Evolutionary conservation across 2,113 vertebrate species (phyloP).

Genomic region (Gymnobelideus leadbeateri): DNA sequence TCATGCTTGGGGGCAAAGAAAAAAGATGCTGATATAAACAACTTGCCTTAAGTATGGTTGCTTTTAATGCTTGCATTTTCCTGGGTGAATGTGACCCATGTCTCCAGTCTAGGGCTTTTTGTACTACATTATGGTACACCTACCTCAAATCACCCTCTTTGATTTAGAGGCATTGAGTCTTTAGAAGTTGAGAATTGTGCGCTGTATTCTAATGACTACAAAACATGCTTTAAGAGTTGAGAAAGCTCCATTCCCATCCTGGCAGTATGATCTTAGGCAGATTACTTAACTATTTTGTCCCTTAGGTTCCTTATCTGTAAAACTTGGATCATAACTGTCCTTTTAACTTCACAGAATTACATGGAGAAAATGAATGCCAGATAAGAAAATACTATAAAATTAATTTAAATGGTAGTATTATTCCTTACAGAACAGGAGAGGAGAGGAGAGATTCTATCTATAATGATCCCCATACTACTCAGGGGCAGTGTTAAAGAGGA

Average conservation of each 20-base stretch:
- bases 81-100: background rate
- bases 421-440: background rate
- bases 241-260: rapidly evolving
- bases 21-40: rapidly evolving
- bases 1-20: rapidly evolving
- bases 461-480: background rate
- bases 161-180: background rate
- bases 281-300: rapidly evolving
- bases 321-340: background rate
- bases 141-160: background rate
- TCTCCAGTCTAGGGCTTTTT: background rate
- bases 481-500: background rate
- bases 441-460: background rate
- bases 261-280: rapidly evolving
- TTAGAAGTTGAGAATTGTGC: background rate
- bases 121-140: background rate
- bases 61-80: background rate
- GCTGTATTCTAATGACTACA: background rate
- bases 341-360: background rate
- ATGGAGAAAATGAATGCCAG: background rate
- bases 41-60: background rate
- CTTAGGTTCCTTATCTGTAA: background rate
- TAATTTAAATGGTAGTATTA: background rate
- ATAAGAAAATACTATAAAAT: background rate
- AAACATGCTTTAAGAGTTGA: background rate